Conservation (phyloP, 2,888 invertebrate species). For the Sussaba pulchella region DNA sequence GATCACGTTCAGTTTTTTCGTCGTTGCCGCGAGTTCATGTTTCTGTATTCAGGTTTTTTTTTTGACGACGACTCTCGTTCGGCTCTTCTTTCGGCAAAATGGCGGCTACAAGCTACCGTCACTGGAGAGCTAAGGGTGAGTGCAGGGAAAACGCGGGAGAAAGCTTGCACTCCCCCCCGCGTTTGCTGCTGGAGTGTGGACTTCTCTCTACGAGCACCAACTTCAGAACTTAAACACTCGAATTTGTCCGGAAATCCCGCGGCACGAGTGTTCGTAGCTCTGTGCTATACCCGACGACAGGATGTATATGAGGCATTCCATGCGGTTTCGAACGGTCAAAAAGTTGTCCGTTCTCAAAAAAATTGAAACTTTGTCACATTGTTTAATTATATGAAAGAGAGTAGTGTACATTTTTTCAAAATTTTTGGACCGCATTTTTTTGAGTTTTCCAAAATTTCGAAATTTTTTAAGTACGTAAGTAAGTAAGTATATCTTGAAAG, state of each 20-base stretch:
- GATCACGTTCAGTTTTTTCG: neutral
- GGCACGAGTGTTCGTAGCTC: constrained; percentile 38
- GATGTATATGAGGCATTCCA: too few relatives aligned
- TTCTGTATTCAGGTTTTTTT: neutral
- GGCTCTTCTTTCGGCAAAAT: constrained; percentile 1
- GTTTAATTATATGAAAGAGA: too few relatives aligned
- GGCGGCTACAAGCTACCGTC: neutral
- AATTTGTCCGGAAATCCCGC: constrained; percentile 63
- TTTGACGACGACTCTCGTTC: neutral
- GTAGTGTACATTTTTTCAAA: too few relatives aligned
- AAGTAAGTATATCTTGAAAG: too few relatives aligned
- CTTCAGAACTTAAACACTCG: constrained; percentile 65
- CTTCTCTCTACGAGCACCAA: constrained; percentile 25
- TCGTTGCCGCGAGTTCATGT: too few relatives aligned
- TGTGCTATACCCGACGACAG: neutral
- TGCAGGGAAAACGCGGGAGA: neutral
- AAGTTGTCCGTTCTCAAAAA: too few relatives aligned
- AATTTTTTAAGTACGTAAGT: too few relatives aligned
- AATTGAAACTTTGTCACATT: too few relatives aligned
- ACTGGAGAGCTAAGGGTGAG: neutral
- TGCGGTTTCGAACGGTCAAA: too few relatives aligned
- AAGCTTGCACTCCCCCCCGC: neutral
- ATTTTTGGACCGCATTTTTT: too few relatives aligned
- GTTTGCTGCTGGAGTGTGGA: neutral
- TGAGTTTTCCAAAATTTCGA: too few relatives aligned